A percentile compares a stretch with the other conserved stretches of the same genome.
Conservation (phyloP, 1,140 invertebrate species). For the Monomorium pharaonis region DNA sequence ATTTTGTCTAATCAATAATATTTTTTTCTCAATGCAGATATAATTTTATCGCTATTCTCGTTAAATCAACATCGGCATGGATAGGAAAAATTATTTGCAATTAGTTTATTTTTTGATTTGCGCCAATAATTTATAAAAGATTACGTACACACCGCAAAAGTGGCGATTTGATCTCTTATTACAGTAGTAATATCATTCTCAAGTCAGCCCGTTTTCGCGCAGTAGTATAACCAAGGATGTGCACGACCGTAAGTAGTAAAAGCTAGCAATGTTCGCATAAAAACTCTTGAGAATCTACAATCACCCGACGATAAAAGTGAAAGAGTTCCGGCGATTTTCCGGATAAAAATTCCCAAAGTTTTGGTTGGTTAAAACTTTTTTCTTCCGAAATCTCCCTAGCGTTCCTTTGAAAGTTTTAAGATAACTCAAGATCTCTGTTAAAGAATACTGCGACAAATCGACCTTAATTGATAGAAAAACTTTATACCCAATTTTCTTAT, state of each 20-base stretch:
- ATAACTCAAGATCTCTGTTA: not conserved
- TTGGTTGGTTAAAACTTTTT: not conserved
- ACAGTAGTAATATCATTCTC: not conserved
- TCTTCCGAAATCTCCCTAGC: not conserved
- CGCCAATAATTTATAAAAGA: not conserved
- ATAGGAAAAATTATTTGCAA: not conserved
- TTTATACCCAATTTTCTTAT: not conserved
- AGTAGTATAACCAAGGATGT: slow-evolving; percentile 16
- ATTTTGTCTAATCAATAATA: too few species aligned
- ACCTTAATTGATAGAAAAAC: not conserved
- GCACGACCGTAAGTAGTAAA: not conserved
- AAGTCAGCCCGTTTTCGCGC: not conserved
- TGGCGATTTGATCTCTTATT: not conserved
- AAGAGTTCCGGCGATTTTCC: not conserved
- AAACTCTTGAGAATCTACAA: slow-evolving; percentile 2
- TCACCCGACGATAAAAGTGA: not conserved
- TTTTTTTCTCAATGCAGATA: not conserved
- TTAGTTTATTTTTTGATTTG: not conserved
- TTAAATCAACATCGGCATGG: not conserved
- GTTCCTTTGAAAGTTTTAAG: not conserved
- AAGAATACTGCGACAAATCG: not conserved
- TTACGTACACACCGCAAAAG: not conserved
- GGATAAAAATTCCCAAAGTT: slow-evolving; percentile 9
- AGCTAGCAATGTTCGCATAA: not conserved
- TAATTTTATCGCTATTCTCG: not conserved